These are phyloP conservation scores for Littorina saxatilis DNA, from an alignment of 1,140 invertebrate species.

Conservation along the genomic window DNA sequence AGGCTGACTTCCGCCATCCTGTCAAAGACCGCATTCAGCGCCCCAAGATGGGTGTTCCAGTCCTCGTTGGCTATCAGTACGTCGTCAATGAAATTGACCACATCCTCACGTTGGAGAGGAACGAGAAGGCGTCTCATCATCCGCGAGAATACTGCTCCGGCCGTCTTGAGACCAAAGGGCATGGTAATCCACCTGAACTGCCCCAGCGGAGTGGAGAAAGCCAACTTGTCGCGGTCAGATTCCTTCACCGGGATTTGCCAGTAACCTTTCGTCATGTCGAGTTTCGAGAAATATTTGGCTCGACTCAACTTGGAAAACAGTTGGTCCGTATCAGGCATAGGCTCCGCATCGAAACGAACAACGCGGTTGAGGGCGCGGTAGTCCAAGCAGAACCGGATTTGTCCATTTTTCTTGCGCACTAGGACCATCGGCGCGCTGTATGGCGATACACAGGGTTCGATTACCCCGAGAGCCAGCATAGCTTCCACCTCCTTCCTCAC, in stretches of 20 bases:
- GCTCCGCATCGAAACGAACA: conserved; percentile 50
- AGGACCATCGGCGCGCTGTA: conserved; percentile 78
- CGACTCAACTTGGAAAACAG: conserved; percentile 41
- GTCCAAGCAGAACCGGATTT: conserved; percentile 77
- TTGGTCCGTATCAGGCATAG: conserved; percentile 54
- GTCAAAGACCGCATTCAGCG: background rate
- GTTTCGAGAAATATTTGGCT: conserved; percentile 11
- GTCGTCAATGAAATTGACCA: conserved; percentile 15
- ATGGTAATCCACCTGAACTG: conserved; percentile 43
- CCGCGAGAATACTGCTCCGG: conserved; percentile 40
- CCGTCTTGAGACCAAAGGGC: conserved; percentile 54
- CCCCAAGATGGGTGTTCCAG: background rate
- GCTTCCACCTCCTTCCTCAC: conserved; percentile 71
- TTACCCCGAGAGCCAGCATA: conserved; percentile 70
- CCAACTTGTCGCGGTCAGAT: conserved; percentile 1
- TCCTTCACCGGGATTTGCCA: conserved; percentile 43
- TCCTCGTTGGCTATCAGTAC: background rate
- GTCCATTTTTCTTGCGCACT: conserved; percentile 75
- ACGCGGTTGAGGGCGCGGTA: conserved; percentile 69
- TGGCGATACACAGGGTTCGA: conserved; percentile 70
- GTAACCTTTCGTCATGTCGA: conserved; percentile 50
- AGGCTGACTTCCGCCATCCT: background rate
- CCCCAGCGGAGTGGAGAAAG: conserved; percentile 44
- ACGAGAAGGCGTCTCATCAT: conserved; percentile 46
- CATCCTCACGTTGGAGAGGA: background rate